Evolutionary conservation across 2,888 invertebrate species (phyloP).

Genomic region (Spodoptera exigua): DNA sequence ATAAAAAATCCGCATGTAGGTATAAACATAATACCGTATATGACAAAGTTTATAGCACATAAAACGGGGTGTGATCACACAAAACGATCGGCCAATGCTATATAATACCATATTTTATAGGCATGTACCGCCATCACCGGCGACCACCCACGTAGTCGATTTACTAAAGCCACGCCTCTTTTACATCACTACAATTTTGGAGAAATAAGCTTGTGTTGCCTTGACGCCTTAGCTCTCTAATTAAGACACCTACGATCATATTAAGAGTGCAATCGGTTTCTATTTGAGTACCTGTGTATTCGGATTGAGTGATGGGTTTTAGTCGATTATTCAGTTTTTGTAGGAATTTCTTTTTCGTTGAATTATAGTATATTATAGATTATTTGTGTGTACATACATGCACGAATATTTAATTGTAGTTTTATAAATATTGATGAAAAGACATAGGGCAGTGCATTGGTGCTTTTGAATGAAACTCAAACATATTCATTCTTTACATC

Average conservation of each 20-base stretch:
- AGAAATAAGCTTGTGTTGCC: constrained; percentile 62
- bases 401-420: too few relatives aligned
- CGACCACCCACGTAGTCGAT: constrained; percentile 82
- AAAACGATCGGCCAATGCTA: constrained; percentile 66
- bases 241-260: constrained; percentile 67
- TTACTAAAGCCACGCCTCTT: constrained; percentile 75
- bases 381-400: too few relatives aligned
- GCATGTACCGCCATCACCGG: constrained; percentile 66
- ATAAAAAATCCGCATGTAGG: constrained; percentile 35
- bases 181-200: constrained; percentile 79
- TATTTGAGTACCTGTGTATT: constrained; percentile 2
- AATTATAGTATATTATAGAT: too few relatives aligned
- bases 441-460: too few relatives aligned
- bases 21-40: constrained; percentile 58
- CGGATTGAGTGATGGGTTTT: constrained; percentile 8
- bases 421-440: too few relatives aligned
- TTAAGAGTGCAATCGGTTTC: constrained; percentile 23
- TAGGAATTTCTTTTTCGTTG: too few relatives aligned
- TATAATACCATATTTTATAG: constrained; percentile 79
- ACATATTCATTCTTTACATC: too few relatives aligned
- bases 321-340: constrained; percentile 25
- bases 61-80: constrained; percentile 78
- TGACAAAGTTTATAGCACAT: constrained; percentile 72
- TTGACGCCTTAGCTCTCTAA: constrained; percentile 64
- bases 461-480: too few relatives aligned